Evolutionary conservation across 2,113 vertebrate genomes (phyloP).

Genomic region (Xenopus borealis): DNA sequence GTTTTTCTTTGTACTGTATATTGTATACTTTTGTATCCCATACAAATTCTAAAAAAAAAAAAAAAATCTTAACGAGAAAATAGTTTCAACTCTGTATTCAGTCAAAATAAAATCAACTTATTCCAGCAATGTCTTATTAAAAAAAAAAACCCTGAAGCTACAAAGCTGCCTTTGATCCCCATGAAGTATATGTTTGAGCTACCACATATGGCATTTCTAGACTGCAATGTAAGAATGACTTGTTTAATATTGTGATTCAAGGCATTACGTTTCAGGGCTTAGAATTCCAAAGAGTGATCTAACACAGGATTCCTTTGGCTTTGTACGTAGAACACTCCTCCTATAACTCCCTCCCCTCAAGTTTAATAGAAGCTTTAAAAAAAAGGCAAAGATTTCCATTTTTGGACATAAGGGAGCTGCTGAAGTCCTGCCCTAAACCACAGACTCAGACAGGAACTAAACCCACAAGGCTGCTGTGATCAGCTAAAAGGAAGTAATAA

Average conservation of each 20-base stretch:
- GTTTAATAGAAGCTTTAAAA: slow-evolving; percentile 46
- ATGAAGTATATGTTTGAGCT: background rate
- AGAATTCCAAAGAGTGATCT: slow-evolving; percentile 74
- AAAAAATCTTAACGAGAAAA: too few relatives aligned
- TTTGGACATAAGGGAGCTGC: slow-evolving; percentile 75
- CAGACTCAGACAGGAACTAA: slow-evolving; percentile 67
- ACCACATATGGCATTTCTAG: slow-evolving; percentile 28
- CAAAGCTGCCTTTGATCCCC: background rate
- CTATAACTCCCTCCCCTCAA: slow-evolving; percentile 58
- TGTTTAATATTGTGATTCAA: slow-evolving; percentile 62
- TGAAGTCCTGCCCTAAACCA: slow-evolving; percentile 73
- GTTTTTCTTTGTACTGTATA: too few relatives aligned
- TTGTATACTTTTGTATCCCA: too few relatives aligned
- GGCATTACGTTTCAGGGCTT: slow-evolving; percentile 60
- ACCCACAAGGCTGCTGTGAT: slow-evolving; percentile 48
- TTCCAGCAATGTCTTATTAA: background rate
- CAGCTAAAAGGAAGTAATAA: slow-evolving; percentile 26
- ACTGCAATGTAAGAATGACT: slow-evolving; percentile 37
- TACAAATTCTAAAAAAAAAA: too few relatives aligned
- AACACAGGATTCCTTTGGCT: slow-evolving; percentile 70
- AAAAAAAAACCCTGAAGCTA: background rate
- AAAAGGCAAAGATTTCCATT: slow-evolving; percentile 76
- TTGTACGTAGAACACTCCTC: slow-evolving; percentile 50
- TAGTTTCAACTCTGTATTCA: too few relatives aligned
- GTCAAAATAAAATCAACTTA: too few relatives aligned